phyloP scores from a whole-genome alignment of 1,140 invertebrate species.

The Drosophila grimshawi region DNA sequence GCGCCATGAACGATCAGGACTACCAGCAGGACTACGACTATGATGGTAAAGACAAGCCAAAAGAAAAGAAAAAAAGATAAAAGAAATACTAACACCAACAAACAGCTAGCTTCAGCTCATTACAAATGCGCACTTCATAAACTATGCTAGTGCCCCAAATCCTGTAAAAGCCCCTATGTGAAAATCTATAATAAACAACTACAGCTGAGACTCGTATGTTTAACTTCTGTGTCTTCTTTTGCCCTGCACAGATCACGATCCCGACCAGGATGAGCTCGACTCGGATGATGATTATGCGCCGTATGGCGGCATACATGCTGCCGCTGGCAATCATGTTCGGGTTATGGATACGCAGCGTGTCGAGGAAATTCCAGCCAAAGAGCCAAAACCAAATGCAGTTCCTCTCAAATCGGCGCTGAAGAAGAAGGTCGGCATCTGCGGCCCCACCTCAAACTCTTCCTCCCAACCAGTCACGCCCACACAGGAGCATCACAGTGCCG shows the following conservation, averaged over 20 bases:
- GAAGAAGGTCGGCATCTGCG: constrained; percentile 88
- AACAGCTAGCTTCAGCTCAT: constrained; percentile 44
- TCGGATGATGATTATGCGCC: constrained; percentile 85
- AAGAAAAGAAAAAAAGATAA: too few species aligned
- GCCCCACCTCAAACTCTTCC: constrained; percentile 82
- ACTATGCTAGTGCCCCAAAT: constrained; percentile 57
- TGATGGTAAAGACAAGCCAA: constrained; percentile 86
- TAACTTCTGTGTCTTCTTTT: background rate
- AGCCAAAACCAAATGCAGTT: constrained; percentile 94
- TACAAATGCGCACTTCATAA: constrained; percentile 75
- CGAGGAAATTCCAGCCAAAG: constrained; percentile 95
- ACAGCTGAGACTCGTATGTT: background rate
- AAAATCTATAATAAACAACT: background rate
- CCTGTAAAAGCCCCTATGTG: background rate
- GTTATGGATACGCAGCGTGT: constrained; percentile 91
- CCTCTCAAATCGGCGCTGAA: constrained; percentile 96
- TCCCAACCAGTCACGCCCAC: constrained; percentile 88
- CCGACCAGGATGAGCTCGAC: constrained; percentile 85
- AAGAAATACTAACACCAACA: background rate
- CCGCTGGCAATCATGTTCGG: constrained; percentile 86
- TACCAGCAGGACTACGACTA: constrained; percentile 87
- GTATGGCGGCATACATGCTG: constrained; percentile 84
- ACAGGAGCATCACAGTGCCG: constrained; percentile 87
- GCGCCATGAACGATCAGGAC: constrained; percentile 83
- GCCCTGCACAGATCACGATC: constrained; percentile 73